phyloP scores from a whole-genome alignment of 2,888 invertebrate species.

The Morpho achilles region DNA sequence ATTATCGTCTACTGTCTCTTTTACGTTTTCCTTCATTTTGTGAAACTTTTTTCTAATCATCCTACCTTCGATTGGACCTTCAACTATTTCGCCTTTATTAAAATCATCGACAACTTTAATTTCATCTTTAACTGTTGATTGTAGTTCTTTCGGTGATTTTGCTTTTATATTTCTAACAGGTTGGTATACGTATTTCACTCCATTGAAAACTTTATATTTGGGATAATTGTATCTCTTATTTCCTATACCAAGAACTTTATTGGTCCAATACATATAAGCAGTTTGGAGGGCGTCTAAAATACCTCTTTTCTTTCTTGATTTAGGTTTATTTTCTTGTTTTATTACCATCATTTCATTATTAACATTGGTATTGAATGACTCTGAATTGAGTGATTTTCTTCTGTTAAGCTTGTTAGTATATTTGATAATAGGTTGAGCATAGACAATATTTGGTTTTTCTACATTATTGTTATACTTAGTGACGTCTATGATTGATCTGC shows the following conservation, averaged over 20 bases:
- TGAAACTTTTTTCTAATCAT: constrained; percentile 52
- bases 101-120: constrained; percentile 55
- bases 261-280: constrained; percentile 60
- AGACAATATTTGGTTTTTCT: constrained; percentile 42
- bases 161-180: constrained; percentile 44
- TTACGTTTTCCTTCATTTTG: constrained; percentile 55
- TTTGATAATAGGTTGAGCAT: constrained; percentile 41
- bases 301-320: constrained; percentile 50
- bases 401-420: constrained; percentile 34
- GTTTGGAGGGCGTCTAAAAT: constrained; percentile 56
- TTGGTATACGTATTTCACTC: constrained; percentile 58
- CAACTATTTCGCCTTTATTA: constrained; percentile 66
- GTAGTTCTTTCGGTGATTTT: constrained; percentile 46
- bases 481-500: constrained; percentile 53
- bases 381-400: background rate
- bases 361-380: too few relatives aligned
- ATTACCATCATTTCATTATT: constrained; percentile 10
- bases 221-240: constrained; percentile 42
- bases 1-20: constrained; percentile 60
- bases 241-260: constrained; percentile 45
- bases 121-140: constrained; percentile 15
- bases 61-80: constrained; percentile 51
- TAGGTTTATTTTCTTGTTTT: constrained; percentile 28
- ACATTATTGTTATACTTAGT: constrained; percentile 30
- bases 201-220: constrained; percentile 58